These are phyloP conservation scores for Meriones psammophilus DNA, from an alignment of 2,797 vertebrate species.

Conservation along the genomic window DNA sequence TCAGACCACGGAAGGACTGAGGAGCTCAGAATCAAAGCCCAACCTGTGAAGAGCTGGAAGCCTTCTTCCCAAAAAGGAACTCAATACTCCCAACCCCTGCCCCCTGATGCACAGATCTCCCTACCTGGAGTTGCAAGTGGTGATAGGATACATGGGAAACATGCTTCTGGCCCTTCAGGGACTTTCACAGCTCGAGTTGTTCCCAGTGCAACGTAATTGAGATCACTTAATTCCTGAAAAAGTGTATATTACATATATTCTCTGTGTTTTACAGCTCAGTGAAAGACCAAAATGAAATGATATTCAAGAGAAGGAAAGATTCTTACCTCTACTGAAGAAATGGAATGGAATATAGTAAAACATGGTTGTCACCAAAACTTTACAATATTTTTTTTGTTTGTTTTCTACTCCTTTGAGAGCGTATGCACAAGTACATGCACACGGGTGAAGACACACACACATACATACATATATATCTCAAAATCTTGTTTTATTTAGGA, in stretches of 20 bases:
- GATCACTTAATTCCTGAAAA: background rate
- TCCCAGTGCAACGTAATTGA: background rate
- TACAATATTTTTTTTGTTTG: background rate
- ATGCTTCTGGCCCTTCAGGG: background rate
- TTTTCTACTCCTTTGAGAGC: background rate
- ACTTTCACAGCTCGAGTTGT: background rate
- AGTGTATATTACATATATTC: background rate
- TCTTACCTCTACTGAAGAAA: background rate
- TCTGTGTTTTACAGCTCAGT: background rate
- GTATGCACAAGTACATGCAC: too few relatives aligned
- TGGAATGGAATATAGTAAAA: background rate
- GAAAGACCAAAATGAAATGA: background rate
- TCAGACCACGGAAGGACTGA: background rate
- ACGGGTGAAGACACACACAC: too few relatives aligned
- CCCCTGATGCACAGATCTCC: background rate
- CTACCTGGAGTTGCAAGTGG: fast-evolving
- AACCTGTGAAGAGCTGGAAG: background rate
- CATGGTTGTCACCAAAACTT: background rate
- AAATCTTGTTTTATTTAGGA: background rate
- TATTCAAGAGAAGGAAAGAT: background rate
- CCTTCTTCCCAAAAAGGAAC: background rate
- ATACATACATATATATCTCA: background rate
- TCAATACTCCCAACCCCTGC: background rate
- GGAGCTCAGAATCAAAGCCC: background rate
- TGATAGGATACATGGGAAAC: background rate